Evolutionary conservation across 2,888 invertebrate species (phyloP), one percentile per base, ranked within the genome.

Genomic region (Metalampra italica): DNA sequence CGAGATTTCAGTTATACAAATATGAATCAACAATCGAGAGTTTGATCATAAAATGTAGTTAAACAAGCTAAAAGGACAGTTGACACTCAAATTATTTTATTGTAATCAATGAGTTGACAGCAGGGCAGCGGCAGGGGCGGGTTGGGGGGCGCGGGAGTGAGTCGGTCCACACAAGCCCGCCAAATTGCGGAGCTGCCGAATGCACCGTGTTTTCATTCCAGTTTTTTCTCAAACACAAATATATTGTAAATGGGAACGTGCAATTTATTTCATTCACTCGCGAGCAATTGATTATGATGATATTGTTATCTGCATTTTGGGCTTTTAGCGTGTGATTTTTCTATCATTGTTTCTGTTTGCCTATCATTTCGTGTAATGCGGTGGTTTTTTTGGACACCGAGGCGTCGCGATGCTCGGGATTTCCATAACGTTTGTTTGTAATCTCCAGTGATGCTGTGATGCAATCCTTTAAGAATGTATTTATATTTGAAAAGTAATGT

Each of bases 251-350:
- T 74, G 75, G 70, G 73, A 75, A 70, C 77, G 73, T 72, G 75
- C 78, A 83, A 82, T 86, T 83, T 78, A 73, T 78, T 82, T 78
- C 76, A 80, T 82, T 82, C 78, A 80, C 62, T 71, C 71, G 66
- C 68, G 62, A 71, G 68, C 79, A 78, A 84, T 83, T 83, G 81
- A 78, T 76, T 79, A 81, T 81, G 80, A 84, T 81, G 78, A 77
- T 74, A 80, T 80, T 81, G 83, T 82, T 79, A 72, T 78, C 75
- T 74, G 71, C 67, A 71, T 75, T 80, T 76, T 64, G 57, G 57
- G 57, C 22, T 36, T 60, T 59, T 64, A 59, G 52, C 49, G 49
- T 49, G 47, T 54, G 45, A 51, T 46, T 56, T 55, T 52, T 36
- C 7, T 36, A 9, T n/a, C 36, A n/a, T n/a, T 1, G n/a, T 36